Percentiles rank a stretch among this genome's conserved stretches.
Evolutionary conservation across 2,113 vertebrate genomes (phyloP).

Genomic region (Lontra canadensis): DNA sequence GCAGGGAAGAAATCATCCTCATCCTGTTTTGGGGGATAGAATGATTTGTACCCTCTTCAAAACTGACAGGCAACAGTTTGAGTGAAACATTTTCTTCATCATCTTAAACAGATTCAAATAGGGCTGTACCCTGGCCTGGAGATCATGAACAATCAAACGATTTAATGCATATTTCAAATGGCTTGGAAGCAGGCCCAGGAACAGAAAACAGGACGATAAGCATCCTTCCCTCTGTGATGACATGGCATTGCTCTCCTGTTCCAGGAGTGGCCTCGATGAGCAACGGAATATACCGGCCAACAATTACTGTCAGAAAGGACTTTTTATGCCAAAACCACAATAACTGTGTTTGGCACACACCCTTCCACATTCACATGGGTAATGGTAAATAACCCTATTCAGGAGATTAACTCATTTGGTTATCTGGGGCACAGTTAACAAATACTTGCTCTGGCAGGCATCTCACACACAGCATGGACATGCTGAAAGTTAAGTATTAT

Average conservation of each 20-base stretch:
- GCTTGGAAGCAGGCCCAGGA: conserved; percentile 4
- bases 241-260: conserved; percentile 1
- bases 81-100: conserved; percentile 20
- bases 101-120: conserved; percentile 36
- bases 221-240: conserved; percentile 13
- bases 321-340: conserved; percentile 61
- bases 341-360: conserved; percentile 53
- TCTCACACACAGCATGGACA: background rate
- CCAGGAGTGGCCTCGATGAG: conserved; percentile 24
- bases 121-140: background rate
- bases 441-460: background rate
- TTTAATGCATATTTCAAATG: background rate
- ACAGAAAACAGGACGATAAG: background rate
- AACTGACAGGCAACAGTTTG: background rate
- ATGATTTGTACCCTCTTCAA: background rate
- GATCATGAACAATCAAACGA: conserved; percentile 11
- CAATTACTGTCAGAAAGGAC: conserved; percentile 55
- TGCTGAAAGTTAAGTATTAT: background rate
- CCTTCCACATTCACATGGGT: conserved; percentile 43
- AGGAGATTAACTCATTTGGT: conserved; percentile 17
- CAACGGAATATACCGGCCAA: conserved; percentile 31
- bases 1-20: background rate
- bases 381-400: conserved; percentile 52
- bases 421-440: conserved; percentile 42
- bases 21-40: background rate